Evolutionary conservation across 2,113 vertebrate genomes (phyloP).

Genomic region (Ginglymostoma cirratum): DNA sequence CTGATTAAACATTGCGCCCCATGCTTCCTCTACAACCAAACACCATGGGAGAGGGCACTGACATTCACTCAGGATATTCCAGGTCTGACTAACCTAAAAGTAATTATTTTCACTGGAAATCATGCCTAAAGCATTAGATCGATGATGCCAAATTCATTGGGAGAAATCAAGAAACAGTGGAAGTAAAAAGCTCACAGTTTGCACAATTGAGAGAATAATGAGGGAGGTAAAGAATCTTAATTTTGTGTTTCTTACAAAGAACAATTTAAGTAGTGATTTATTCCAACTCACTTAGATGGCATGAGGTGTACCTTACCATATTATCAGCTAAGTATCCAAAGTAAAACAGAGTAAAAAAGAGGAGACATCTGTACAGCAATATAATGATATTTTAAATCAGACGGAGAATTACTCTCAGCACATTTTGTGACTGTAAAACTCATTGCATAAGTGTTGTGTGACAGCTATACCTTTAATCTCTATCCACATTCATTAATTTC

Average conservation of each 20-base stretch:
- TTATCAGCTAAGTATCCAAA: neutral
- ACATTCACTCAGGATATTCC: neutral
- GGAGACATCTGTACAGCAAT: neutral
- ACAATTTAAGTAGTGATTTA: neutral
- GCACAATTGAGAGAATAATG: neutral
- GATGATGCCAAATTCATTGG: neutral
- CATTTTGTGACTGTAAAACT: neutral
- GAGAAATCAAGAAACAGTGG: neutral
- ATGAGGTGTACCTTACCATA: neutral
- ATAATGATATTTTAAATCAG: neutral
- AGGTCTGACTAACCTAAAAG: neutral
- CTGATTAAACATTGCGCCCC: too few relatives aligned
- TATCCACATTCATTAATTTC: neutral
- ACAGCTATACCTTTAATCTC: neutral
- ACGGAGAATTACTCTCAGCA: neutral
- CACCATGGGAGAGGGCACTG: neutral
- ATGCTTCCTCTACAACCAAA: neutral
- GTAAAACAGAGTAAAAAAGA: neutral
- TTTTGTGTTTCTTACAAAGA: neutral
- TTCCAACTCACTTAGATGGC: neutral
- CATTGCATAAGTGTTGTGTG: neutral
- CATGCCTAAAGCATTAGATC: neutral
- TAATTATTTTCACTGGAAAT: neutral
- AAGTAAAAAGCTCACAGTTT: neutral
- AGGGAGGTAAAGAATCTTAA: neutral